phyloP scores from a whole-genome alignment of 2,797 vertebrate species.

The Rhincodon typus region DNA sequence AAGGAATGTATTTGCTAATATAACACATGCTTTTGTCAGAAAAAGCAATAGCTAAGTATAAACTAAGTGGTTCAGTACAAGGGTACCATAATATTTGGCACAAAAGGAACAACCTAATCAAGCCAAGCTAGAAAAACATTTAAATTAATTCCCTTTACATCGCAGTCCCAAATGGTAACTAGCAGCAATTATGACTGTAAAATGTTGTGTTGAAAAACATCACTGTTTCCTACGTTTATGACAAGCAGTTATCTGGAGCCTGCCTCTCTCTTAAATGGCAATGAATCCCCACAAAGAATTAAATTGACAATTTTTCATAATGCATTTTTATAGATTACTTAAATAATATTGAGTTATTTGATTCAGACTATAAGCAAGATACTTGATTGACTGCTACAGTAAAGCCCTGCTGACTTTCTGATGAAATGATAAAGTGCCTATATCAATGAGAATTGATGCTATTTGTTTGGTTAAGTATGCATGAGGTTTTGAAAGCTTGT shows the following conservation, averaged over 20 bases:
- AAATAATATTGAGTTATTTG: conserved; percentile 24
- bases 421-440: conserved; percentile 34
- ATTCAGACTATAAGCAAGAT: neutral
- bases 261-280: neutral
- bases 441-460: conserved; percentile 32
- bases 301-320: conserved; percentile 32
- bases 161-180: too few relatives aligned
- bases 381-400: conserved; percentile 24
- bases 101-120: too few relatives aligned
- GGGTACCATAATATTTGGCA: neutral
- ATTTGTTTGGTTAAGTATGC: conserved; percentile 36
- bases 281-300: conserved; percentile 6
- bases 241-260: neutral
- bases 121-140: too few relatives aligned
- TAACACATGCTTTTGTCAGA: neutral
- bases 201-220: neutral
- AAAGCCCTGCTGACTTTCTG: conserved; percentile 6
- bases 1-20: conserved; percentile 4
- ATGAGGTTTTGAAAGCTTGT: conserved; percentile 35
- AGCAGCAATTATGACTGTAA: too few relatives aligned
- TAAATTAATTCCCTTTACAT: too few relatives aligned
- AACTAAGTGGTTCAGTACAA: conserved; percentile 24
- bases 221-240: conserved; percentile 7
- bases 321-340: conserved; percentile 28
- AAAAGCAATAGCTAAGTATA: neutral